Conservation (phyloP, 2,797 vertebrate species). For the Melopsittacus undulatus region DNA sequence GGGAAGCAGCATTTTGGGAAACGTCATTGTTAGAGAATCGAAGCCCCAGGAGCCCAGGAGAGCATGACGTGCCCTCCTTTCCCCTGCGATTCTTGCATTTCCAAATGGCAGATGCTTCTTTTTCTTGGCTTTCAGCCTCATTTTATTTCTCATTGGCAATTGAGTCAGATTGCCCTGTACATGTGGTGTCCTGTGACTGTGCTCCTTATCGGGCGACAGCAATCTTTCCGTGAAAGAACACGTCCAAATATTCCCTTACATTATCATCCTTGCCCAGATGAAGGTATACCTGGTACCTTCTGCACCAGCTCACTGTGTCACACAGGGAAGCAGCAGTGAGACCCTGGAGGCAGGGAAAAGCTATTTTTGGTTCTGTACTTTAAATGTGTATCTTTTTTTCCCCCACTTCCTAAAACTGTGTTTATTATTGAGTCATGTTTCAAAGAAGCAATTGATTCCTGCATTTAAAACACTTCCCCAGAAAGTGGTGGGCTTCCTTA, state of each 20-base stretch:
- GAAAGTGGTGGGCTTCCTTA: neutral
- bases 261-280: neutral
- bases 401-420: neutral
- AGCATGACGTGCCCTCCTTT: neutral
- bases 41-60: neutral
- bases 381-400: neutral
- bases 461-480: neutral
- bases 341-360: neutral
- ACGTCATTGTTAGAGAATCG: neutral
- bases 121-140: neutral
- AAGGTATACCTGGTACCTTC: neutral
- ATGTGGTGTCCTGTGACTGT: neutral
- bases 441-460: neutral
- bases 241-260: neutral
- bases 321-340: neutral
- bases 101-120: neutral
- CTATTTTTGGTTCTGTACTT: neutral
- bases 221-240: neutral
- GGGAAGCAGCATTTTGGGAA: constrained; percentile 23
- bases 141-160: neutral
- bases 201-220: fast-evolving
- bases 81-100: neutral
- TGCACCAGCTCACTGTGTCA: neutral
- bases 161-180: neutral
- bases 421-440: neutral